phyloP scores from a whole-genome alignment of 2,888 invertebrate genomes.

The Limnephilus rhombicus region DNA sequence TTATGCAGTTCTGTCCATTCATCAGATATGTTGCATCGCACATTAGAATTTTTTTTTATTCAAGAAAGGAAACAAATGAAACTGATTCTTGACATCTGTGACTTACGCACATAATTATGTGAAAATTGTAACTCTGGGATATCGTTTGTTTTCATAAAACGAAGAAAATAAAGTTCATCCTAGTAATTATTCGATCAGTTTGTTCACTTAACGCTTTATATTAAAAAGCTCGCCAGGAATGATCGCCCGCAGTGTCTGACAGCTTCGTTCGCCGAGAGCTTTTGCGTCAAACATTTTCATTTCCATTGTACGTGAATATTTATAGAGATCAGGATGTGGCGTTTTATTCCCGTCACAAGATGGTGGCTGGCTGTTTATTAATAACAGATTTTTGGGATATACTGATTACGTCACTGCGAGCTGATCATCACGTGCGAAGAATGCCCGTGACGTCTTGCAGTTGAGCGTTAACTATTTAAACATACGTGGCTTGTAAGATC shows the following conservation, averaged over 20 bases:
- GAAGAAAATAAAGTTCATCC: not conserved
- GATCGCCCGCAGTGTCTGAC: not conserved
- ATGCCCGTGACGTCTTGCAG: slow-evolving; percentile 6
- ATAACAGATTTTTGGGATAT: slow-evolving; percentile 11
- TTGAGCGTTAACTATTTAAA: not conserved
- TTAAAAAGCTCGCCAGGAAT: not conserved
- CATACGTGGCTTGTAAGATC: not conserved
- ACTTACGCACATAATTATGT: too few relatives aligned
- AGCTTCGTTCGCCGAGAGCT: slow-evolving; percentile 6
- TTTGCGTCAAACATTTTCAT: slow-evolving; percentile 36
- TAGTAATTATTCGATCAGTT: not conserved
- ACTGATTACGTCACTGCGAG: slow-evolving; percentile 32
- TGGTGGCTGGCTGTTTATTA: slow-evolving; percentile 26
- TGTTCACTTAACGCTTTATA: not conserved
- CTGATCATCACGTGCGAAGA: slow-evolving; percentile 16
- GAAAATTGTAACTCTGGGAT: not conserved
- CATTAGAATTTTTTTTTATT: not conserved
- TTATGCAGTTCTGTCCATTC: not conserved
- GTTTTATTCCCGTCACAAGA: slow-evolving; percentile 37
- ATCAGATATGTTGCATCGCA: not conserved
- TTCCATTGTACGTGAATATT: slow-evolving; percentile 35
- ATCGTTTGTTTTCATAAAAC: not conserved
- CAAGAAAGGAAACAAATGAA: not conserved
- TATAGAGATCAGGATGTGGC: slow-evolving; percentile 37
- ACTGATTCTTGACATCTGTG: not conserved